phyloP scores from a whole-genome alignment of 37 sponge, comb jelly and placozoan genomes.

The Geodia barretti region DNA sequence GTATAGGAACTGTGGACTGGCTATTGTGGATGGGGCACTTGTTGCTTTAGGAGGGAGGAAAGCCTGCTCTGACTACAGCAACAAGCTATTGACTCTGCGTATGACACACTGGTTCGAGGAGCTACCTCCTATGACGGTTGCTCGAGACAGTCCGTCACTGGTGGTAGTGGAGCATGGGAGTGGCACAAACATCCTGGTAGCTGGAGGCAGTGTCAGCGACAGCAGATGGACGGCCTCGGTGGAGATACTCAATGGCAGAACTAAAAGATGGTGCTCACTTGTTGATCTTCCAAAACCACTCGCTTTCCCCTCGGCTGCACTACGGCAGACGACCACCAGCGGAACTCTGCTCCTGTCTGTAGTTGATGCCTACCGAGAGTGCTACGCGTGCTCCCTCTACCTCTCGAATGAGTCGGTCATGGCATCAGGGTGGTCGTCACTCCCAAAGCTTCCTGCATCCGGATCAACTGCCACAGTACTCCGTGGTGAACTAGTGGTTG shows the following conservation, averaged over 20 bases:
- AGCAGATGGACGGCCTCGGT: not conserved
- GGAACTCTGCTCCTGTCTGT: too few relatives aligned
- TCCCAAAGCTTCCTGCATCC: too few relatives aligned
- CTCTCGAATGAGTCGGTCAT: too few relatives aligned
- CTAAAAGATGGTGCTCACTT: not conserved
- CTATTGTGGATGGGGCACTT: not conserved
- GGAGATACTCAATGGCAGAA: not conserved
- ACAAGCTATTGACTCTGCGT: not conserved
- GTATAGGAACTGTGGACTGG: not conserved
- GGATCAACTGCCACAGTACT: too few relatives aligned
- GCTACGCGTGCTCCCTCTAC: too few relatives aligned
- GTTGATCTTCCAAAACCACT: not conserved
- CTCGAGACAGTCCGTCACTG: not conserved
- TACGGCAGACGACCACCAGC: too few relatives aligned
- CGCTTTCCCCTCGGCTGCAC: not conserved
- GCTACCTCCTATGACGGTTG: not conserved
- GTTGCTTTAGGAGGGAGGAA: not conserved
- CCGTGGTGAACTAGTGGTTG: too few relatives aligned
- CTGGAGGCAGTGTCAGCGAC: not conserved
- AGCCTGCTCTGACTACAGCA: not conserved
- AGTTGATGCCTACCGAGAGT: too few relatives aligned
- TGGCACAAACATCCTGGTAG: not conserved
- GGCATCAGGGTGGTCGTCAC: too few relatives aligned
- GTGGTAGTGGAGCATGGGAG: not conserved
- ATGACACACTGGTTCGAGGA: not conserved